Base-by-base conservation (phyloP, 2,888 invertebrate species). In the Pimpla rufipes region DNA sequence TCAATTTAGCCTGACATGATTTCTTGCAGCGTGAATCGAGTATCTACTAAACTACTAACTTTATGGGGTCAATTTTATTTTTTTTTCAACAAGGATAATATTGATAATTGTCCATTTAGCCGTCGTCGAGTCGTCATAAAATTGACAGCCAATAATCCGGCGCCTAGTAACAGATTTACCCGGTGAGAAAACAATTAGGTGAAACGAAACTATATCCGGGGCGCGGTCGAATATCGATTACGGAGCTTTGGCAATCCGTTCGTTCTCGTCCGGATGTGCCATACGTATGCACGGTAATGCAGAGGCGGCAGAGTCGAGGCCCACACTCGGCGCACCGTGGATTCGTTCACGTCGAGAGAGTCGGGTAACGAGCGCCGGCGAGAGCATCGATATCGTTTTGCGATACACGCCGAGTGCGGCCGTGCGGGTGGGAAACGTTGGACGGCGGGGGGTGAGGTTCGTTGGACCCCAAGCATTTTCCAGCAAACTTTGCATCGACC, bases 371-470 rank as follows among this genome's bases (percentile, higher is more conserved):
- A 62, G 50, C 47, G 13, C 21, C 6, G 59, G 73, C 21, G 13
- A 37, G 71, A 66, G 76, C 67, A 73, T 77, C 81, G 77, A 78
- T 73, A 81, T 76, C 76, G 81, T 76, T 81, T 81, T 81, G 66
- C 81, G 55, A 68, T 81, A 78, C 73, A 77, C n/a, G 59, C 57
- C 59, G 37, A 13, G 37, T 74, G 59, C 40, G 29, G 80, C 40
- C 37, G 59, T 45, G 45, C 47, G 59, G 35, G 37, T 55, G 42
- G 37, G 37, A 45, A 47, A 76, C 29, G 45, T 29, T 13, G n/a
- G 16, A 1, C 16, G 29, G 5, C 5, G 29, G 29, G 29, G 29
- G 29, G 5, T 29, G 29, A 29, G 45, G 21, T 74, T 74, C 64
- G 71, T 81, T 59, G 18, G 18, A 59, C 42, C 21, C 16, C 13